Conservation (phyloP, 2,113 vertebrate species). For the Laticauda laticaudata region DNA sequence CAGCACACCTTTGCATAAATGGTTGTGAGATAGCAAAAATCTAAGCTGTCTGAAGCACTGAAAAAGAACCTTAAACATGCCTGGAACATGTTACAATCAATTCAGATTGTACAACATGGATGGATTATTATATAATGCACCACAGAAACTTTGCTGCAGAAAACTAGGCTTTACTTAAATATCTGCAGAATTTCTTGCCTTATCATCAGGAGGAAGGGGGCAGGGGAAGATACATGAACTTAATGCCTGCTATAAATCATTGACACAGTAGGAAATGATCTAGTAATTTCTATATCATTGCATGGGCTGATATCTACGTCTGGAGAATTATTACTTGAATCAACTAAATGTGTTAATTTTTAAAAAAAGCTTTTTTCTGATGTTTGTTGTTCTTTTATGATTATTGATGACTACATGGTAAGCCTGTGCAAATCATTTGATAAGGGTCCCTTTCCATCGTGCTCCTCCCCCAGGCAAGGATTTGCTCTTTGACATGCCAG, state of each 20-base stretch:
- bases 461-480: background rate
- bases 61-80: background rate
- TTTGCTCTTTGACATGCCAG: background rate
- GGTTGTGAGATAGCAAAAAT: background rate
- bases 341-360: background rate
- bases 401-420: background rate
- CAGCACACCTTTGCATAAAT: background rate
- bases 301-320: background rate
- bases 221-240: background rate
- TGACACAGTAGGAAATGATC: background rate
- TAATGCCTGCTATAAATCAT: background rate
- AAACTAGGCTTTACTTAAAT: background rate
- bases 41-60: background rate
- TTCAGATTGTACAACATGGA: background rate
- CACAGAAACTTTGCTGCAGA: background rate
- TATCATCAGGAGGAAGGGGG: background rate
- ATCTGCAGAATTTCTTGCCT: background rate
- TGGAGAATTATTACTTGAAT: background rate
- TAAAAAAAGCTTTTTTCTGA: background rate
- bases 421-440: background rate
- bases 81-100: background rate
- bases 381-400: background rate
- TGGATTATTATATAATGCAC: background rate
- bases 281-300: background rate
- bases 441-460: background rate